Evolutionary conservation across 2,888 invertebrate species (phyloP).

Genomic region (Eupeodes luniger): DNA sequence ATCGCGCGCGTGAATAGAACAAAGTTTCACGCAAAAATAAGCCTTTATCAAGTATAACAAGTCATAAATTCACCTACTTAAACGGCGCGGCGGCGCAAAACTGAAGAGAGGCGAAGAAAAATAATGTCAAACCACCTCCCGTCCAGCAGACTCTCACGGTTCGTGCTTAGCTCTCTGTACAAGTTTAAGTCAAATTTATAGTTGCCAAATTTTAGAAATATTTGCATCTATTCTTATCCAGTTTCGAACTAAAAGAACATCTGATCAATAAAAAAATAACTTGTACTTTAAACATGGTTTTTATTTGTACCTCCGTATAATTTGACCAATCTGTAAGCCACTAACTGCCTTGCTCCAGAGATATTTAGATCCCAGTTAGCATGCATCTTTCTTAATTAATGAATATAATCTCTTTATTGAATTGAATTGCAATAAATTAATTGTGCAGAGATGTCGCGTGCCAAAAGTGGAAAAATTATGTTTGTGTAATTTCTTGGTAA

Average conservation of each 20-base stretch:
- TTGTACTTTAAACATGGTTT: too few relatives aligned
- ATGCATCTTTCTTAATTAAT: too few relatives aligned
- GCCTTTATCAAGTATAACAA: slow-evolving; percentile 67
- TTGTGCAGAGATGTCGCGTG: too few relatives aligned
- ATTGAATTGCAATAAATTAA: too few relatives aligned
- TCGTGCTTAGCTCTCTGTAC: background rate
- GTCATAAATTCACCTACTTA: slow-evolving; percentile 77
- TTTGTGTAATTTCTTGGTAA: too few relatives aligned
- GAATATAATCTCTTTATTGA: too few relatives aligned
- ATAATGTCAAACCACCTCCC: slow-evolving; percentile 35
- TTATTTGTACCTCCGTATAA: too few relatives aligned
- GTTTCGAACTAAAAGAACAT: background rate
- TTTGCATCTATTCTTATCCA: background rate
- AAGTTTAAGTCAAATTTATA: background rate
- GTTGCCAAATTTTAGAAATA: background rate
- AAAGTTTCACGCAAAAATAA: slow-evolving; percentile 44
- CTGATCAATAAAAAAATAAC: too few relatives aligned
- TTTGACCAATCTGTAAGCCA: too few relatives aligned
- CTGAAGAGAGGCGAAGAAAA: slow-evolving; percentile 15
- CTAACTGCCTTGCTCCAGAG: too few relatives aligned
- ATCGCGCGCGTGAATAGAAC: background rate
- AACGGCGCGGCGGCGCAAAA: slow-evolving; percentile 65
- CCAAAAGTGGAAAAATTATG: too few relatives aligned
- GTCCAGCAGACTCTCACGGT: slow-evolving; percentile 54
- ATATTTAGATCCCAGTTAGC: too few relatives aligned